Conservation (phyloP, 2,113 vertebrate genomes). For the Mus spicilegus region DNA sequence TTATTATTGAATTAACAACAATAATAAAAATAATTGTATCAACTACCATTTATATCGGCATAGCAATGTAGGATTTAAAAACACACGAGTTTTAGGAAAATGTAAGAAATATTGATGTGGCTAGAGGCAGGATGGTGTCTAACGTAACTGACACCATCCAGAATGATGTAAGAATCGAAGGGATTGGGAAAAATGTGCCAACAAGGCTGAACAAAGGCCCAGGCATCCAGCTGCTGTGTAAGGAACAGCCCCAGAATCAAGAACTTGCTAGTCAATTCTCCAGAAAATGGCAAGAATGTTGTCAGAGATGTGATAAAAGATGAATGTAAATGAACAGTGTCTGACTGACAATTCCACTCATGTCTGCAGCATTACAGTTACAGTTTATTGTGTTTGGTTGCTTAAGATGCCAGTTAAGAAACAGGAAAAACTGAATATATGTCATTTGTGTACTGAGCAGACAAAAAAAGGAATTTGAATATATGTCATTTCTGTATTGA, state of each 20-base stretch:
- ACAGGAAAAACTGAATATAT: conserved; percentile 25
- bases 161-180: not conserved
- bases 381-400: conserved; percentile 32
- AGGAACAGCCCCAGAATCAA: not conserved
- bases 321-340: not conserved
- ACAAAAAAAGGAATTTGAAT: conserved; percentile 6
- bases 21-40: not conserved
- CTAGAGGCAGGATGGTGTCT: not conserved
- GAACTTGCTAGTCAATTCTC: not conserved
- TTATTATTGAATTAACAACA: not conserved
- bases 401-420: conserved; percentile 17
- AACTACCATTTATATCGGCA: not conserved
- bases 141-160: not conserved
- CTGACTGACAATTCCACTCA: not conserved
- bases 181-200: not conserved
- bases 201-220: not conserved
- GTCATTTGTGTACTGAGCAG: not conserved
- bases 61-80: not conserved
- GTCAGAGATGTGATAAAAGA: conserved; percentile 9
- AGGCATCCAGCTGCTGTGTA: not conserved
- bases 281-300: not conserved
- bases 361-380: not conserved
- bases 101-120: not conserved
- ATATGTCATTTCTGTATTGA: not conserved
- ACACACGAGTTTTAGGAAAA: not conserved